These are phyloP conservation scores for Anser brachyrhynchus DNA, from an alignment of 2,113 vertebrate genomes.

Conservation along the genomic window DNA sequence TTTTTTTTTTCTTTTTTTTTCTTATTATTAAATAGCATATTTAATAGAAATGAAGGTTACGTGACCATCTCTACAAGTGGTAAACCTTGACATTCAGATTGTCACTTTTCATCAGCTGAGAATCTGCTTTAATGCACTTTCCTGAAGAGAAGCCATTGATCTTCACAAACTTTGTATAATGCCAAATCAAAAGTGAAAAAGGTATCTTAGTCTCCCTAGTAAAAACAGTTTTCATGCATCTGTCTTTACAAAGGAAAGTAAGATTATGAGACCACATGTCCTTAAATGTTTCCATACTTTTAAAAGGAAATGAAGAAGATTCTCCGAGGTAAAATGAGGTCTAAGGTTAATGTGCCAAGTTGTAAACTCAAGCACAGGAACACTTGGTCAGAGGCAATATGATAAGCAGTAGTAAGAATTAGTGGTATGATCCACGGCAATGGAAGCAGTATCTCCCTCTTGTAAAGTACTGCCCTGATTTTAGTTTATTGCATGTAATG, in stretches of 20 bases:
- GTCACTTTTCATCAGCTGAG: neutral
- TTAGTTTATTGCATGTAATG: neutral
- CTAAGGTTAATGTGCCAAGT: constrained; percentile 15
- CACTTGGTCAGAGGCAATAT: neutral
- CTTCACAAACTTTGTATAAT: neutral
- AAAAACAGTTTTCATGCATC: neutral
- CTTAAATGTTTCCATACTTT: neutral
- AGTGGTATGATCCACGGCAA: neutral
- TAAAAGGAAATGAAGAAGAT: neutral
- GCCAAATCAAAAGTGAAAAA: neutral
- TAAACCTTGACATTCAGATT: neutral
- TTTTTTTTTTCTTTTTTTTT: no score
- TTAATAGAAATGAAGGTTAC: neutral
- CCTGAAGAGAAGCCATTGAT: neutral
- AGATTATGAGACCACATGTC: neutral
- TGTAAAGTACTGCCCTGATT: neutral
- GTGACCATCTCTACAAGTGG: neutral
- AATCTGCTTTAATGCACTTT: neutral
- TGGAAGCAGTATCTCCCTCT: neutral
- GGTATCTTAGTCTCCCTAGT: neutral
- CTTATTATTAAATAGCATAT: neutral
- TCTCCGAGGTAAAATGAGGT: constrained; percentile 9
- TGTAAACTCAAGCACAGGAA: neutral
- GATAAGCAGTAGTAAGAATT: neutral
- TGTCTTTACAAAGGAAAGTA: neutral